Conservation (phyloP, 2,797 vertebrate species). For the Pipistrellus kuhlii region DNA sequence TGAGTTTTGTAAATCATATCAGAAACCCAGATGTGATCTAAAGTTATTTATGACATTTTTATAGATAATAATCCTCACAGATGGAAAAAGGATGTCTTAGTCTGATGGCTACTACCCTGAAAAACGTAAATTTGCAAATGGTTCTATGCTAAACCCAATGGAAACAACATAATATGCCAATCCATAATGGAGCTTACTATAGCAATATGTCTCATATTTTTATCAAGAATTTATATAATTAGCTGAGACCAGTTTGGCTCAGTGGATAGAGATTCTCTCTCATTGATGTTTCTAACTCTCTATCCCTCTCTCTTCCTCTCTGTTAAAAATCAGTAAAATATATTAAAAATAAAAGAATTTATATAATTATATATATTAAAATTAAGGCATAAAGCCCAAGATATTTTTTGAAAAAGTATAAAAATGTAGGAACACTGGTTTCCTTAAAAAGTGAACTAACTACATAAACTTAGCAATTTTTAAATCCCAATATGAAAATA, state of each 20-base stretch:
- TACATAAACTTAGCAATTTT: constrained; percentile 35
- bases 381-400: constrained; percentile 20
- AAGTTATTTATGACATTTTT: constrained; percentile 52
- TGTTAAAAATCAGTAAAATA: no score
- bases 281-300: no score
- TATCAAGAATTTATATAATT: constrained; percentile 35
- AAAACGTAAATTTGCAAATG: constrained; percentile 8
- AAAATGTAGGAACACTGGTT: constrained; percentile 41
- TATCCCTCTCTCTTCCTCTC: no score
- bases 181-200: background rate
- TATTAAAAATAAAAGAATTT: background rate
- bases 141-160: background rate
- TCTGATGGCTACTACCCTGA: background rate
- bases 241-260: background rate
- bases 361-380: constrained; percentile 42
- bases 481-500: constrained; percentile 48
- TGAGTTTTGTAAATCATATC: constrained; percentile 31
- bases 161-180: background rate
- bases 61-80: background rate
- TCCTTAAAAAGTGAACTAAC: constrained; percentile 42
- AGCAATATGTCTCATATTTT: constrained; percentile 11
- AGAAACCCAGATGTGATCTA: constrained; percentile 19
- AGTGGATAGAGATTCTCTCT: no score
- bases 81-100: background rate
- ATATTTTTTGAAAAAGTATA: constrained; percentile 34